Evolutionary conservation across 2,888 invertebrate genomes (phyloP), one percentile per base, ranked within the genome.

Genomic region (Notodonta dromedarius): DNA sequence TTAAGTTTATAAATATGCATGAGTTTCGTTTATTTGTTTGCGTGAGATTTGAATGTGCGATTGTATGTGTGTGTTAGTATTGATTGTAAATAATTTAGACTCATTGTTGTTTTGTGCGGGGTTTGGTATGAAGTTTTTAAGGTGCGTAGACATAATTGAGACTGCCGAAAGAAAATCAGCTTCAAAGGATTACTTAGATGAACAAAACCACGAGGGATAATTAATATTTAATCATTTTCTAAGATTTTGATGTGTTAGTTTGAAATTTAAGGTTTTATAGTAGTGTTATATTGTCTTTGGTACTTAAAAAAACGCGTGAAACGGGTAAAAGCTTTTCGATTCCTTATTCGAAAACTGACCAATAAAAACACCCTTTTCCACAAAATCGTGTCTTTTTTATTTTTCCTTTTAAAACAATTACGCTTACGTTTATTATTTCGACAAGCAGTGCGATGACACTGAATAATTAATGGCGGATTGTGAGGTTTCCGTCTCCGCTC

Each of bases 1-100:
- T 84, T 85, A 84, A 88, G 83, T 86, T 90, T 91, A 93, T 93
- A 90, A 93, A 93, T 93, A 93, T 93, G 89, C 93, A 93, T 93
- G 90, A 92, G 90, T 85, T 84, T 85, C 83, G 88, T 86, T 52
- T 86, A 86, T 86, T 87, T 81, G 83, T 87, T 84, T 81, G 83
- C 86, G 85, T 85, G 84, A 79, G 79, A 72, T 78, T 46, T 52
- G 70, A 77, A 73, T 76, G 71, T 72, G 70, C 70, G 70, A 74
- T 67, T 72, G 72, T 63, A 52, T 66, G 67, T 78, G 77, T 70
- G 76, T 78, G 74, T 73, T 69, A 65, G 57, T 75, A 75, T 75
- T 72, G 74, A 76, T 75, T 76, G 70, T 76, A 74, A 56, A 75
- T 75, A 75, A 75, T 73, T 66, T 74, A 74, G 66, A 63, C 67